phyloP scores from a whole-genome alignment of 2,113 vertebrate species.

The Syngnathus typhle region DNA sequence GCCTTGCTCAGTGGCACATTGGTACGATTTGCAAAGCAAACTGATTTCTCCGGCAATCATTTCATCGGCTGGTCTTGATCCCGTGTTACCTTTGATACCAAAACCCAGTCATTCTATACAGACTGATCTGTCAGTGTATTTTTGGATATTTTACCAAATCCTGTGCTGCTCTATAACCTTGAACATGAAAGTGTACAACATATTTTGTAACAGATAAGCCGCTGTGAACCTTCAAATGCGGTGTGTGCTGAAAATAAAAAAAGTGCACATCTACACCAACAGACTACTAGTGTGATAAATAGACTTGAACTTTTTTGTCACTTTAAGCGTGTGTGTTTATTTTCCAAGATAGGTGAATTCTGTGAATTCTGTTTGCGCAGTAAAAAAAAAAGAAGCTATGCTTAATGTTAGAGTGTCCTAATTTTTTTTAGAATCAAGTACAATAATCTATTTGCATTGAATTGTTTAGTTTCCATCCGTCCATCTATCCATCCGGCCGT shows the following conservation, averaged over 20 bases:
- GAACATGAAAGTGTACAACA: neutral
- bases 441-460: too few relatives aligned
- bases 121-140: neutral
- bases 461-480: too few relatives aligned
- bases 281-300: conserved; percentile 1
- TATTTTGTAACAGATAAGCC: conserved; percentile 1
- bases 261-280: neutral
- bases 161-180: neutral
- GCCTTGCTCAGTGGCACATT: neutral
- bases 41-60: neutral
- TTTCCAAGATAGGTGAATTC: neutral
- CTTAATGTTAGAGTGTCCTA: too few relatives aligned
- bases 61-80: neutral
- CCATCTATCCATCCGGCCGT: too few relatives aligned
- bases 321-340: neutral
- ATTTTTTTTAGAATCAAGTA: too few relatives aligned
- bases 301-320: neutral
- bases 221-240: neutral
- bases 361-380: too few relatives aligned
- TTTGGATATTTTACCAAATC: neutral
- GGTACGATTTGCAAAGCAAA: neutral
- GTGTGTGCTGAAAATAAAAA: neutral
- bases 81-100: neutral
- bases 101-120: neutral
- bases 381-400: too few relatives aligned